A percentile compares a stretch with the other conserved stretches of the same genome.
These are phyloP conservation scores for Gambusia holbrooki DNA, from an alignment of 2,113 vertebrate genomes.

Conservation along the genomic window DNA sequence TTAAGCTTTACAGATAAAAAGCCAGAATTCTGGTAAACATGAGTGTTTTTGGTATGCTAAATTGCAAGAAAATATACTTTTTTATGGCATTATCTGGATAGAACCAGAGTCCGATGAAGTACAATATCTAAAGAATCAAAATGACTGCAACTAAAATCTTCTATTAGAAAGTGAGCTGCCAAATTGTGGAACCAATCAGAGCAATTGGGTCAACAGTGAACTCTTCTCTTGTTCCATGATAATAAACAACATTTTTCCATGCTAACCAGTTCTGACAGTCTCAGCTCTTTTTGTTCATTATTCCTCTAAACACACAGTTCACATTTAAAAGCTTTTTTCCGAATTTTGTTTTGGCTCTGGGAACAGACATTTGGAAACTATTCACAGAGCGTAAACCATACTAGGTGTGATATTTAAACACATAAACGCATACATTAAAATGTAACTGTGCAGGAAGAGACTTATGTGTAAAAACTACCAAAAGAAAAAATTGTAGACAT, in stretches of 20 bases:
- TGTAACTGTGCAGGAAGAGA: neutral
- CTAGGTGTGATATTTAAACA: neutral
- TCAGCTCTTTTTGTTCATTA: neutral
- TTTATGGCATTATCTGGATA: neutral
- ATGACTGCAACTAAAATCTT: too few relatives aligned
- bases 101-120: too few relatives aligned
- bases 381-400: neutral
- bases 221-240: too few relatives aligned
- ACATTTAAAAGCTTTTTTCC: neutral
- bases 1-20: slow-evolving; percentile 44
- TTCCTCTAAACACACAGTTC: neutral
- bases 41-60: slow-evolving; percentile 42
- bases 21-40: slow-evolving; percentile 40
- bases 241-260: too few relatives aligned
- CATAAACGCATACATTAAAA: neutral
- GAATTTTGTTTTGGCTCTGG: neutral
- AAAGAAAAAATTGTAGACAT: neutral
- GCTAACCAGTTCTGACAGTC: too few relatives aligned
- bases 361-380: neutral
- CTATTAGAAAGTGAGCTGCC: too few relatives aligned
- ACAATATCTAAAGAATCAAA: too few relatives aligned
- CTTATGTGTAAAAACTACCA: neutral
- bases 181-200: too few relatives aligned
- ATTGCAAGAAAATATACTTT: neutral
- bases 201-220: too few relatives aligned